Evolutionary conservation across 2,797 vertebrate genomes (phyloP), one percentile per base, ranked within the genome.

Genomic region (Tympanoctomys barrerae): DNA sequence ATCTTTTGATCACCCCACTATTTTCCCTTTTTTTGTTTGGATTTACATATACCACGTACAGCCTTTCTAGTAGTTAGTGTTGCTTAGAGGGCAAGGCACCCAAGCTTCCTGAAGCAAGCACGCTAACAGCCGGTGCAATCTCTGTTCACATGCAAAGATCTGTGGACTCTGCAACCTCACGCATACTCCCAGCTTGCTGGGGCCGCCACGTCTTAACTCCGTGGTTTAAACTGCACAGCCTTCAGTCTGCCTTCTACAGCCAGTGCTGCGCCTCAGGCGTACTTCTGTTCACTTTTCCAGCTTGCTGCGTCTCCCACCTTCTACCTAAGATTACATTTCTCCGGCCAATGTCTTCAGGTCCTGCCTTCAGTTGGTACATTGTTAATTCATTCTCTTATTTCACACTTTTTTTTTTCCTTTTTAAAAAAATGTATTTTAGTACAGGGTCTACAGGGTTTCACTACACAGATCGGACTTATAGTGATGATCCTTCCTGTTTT

Each of bases 291-390:
- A n/a, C 68, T 49, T 42, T 94, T 75, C 82, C 26, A 21, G 10
- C 86, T 83, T 90, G 42, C 39, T 92, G 31, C 2, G 71, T 86
- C 46, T 36, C 71, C 49, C 33, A 75, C 22, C 24, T 75, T 39
- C n/a, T 21, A 36, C n/a, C n/a, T 79, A 8, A 96, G 31, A 82
- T 39, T 24, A 70, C 79, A 85, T 73, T 83, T 46, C 71, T 89
- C 90, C 59, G 93, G 39, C 36, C 26, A 49, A 42, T 59, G 92
- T 86, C 70, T 54, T 68, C 14, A 57, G 73, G 1, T 62, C 86
- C 39, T 90, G 59, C 54, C 62, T 91, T 93, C 36, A 26, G 26
- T 22, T 59, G 75, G 61, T 42, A 93, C 19, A 39, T 1, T 73
- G 66, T 59, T 57, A 11, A 84, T 68, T 62, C 75, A 92, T 66